Percentiles rank a stretch among this genome's conserved stretches.
These are phyloP conservation scores for Xylota sylvarum DNA, from an alignment of 2,888 invertebrate genomes.

Conservation along the genomic window DNA sequence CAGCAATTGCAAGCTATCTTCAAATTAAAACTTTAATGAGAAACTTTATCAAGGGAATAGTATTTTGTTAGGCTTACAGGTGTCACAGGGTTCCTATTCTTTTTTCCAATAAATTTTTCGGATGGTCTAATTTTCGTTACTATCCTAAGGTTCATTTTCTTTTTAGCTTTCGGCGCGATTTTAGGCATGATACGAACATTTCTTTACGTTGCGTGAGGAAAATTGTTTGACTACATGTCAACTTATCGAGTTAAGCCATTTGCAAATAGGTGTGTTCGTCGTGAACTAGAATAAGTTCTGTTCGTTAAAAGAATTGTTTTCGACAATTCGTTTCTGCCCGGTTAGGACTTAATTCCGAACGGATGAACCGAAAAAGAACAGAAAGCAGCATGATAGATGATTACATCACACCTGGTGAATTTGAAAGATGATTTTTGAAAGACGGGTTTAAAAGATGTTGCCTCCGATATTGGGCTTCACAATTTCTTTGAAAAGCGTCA, in stretches of 20 bases:
- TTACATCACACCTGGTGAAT: too few relatives aligned
- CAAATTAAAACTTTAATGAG: background rate
- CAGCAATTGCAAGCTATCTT: constrained; percentile 10
- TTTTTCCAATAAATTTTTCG: background rate
- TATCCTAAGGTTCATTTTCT: constrained; percentile 22
- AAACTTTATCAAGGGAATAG: background rate
- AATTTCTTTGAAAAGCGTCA: too few relatives aligned
- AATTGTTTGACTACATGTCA: background rate
- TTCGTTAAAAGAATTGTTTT: background rate
- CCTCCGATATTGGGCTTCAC: too few relatives aligned
- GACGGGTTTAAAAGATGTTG: too few relatives aligned
- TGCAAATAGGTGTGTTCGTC: background rate
- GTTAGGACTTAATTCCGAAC: too few relatives aligned
- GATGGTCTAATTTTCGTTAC: constrained; percentile 23
- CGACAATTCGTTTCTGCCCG: too few relatives aligned
- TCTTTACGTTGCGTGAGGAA: background rate
- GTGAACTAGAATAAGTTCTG: background rate
- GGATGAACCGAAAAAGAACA: too few relatives aligned
- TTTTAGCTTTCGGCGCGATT: constrained; percentile 2
- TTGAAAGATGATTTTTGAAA: too few relatives aligned
- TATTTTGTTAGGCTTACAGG: background rate
- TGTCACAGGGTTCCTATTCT: background rate
- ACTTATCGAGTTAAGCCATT: background rate
- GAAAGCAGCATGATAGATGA: too few relatives aligned
- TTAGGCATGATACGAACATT: constrained; percentile 21